Percentiles rank a stretch among this genome's conserved stretches.
These are phyloP conservation scores for Sphaeridia pumilis DNA, from an alignment of 2,888 invertebrate genomes.

Conservation along the genomic window DNA sequence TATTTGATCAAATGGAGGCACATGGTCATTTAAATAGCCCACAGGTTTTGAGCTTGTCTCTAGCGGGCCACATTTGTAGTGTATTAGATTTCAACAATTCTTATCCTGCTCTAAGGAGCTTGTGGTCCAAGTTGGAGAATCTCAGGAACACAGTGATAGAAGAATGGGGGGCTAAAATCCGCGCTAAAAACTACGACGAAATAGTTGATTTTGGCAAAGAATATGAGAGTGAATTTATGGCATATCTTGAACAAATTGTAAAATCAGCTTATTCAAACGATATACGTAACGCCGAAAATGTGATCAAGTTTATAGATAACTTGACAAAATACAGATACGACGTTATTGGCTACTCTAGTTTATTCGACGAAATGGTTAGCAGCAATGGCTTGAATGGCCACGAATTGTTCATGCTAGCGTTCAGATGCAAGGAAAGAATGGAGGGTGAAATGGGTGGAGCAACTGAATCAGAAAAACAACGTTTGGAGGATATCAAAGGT, in stretches of 20 bases:
- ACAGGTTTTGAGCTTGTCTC: background rate
- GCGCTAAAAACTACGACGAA: background rate
- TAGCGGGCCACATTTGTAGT: background rate
- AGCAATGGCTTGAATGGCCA: background rate
- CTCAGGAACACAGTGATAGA: background rate
- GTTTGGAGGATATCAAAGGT: background rate
- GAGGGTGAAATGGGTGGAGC: background rate
- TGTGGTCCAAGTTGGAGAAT: background rate
- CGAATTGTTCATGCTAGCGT: background rate
- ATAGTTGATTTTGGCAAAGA: background rate
- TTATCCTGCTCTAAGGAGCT: background rate
- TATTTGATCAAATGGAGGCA: background rate
- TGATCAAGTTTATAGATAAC: background rate
- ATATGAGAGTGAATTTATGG: background rate
- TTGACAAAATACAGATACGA: background rate
- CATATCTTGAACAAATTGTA: background rate
- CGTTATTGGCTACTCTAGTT: background rate
- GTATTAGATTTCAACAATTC: background rate
- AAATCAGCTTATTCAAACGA: background rate
- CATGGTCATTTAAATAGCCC: background rate
- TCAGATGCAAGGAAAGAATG: background rate
- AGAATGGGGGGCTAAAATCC: background rate
- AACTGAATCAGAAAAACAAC: too few relatives aligned
- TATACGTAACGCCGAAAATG: background rate
- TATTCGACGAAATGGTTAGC: background rate